Evolutionary conservation across 2,113 vertebrate genomes (phyloP), one percentile per base, ranked within the genome.

Genomic region (Aphelocoma coerulescens): DNA sequence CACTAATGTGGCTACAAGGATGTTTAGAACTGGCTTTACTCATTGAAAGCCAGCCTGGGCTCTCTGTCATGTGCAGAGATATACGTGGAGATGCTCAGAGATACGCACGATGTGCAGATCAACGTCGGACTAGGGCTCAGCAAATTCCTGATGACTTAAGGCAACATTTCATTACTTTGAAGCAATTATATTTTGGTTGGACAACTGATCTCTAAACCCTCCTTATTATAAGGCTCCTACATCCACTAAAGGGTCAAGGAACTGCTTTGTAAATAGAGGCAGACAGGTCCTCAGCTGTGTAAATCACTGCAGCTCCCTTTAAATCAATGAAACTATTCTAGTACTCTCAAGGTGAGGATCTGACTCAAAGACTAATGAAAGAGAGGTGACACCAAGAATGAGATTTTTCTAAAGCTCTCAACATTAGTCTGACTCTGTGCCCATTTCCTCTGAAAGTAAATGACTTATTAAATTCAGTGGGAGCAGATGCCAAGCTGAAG

Each of bases 321-420:
- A 87, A 88, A 93, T 90, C 68, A 78, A 39, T 75, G 65, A 84
- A 81, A 26, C 14, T 72, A 4, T 86, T 89, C 20, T 43, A 35
- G n/a, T 61, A 11, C 46, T 39, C 41, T 81, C 61, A 77, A 86
- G 73, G 66, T 89, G 69, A 94, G 37, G 32, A 68, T 78, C 76
- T 94, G 68, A 68, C 76, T 91, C 66, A 81, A 91, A 86, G 72
- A 91, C 32, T 80, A 49, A 91, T 77, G 61, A 63, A 84, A 74
- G 65, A 92, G 65, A 75, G n/a, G 68, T 77, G 65, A 83, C 59
- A 74, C 15, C 2, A 80, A 73, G 78, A 93, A 88, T 62, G 37
- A 89, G 63, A 46, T 84, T 94, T 88, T 96, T 82, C 69, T 88
- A 62, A 81, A 68, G 33, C 49, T 76, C 27, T 79, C 86, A 93